Base-by-base conservation (phyloP, 2,888 invertebrate species). In the Mythimna loreyi region DNA sequence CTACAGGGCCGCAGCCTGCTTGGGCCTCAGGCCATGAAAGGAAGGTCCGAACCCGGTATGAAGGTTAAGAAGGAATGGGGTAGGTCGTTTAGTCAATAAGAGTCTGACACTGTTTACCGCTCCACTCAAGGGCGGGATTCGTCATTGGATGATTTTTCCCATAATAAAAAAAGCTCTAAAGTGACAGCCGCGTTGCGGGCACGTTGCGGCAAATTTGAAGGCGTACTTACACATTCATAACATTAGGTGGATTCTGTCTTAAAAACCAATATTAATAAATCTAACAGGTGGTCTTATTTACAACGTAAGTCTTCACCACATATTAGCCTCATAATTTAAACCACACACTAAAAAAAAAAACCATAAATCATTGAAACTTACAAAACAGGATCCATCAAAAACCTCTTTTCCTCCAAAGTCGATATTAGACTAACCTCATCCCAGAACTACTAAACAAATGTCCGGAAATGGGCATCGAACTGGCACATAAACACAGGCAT, bases 401-500 rank as follows among this genome's bases (percentile, higher is more conserved):
- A 57, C 56, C 43, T 52, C 56, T 28, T 47, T n/a, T n/a, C 19
- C 23, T 57, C 62, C 19, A 36, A 66, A 63, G 40, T 25, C 49
- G 45, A 43, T 40, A 59, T 65, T 47, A 62, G 63, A 66, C 53
- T 50, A 45, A 71, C 82, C 84, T 68, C 82, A 75, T 81, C 66
- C 71, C 64, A 49, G 30, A 25, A 45, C 45, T 30, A 8, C 45
- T 70, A 82, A 82, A 82, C 75, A 75, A 70, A 68, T 47, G 58
- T 75, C 58, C 66, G 74, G 67, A 80, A 76, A 71, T 67, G 80
- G 72, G 62, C 47, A 67, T 83, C 77, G 78, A 72, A 80, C 78
- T 60, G 57, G 40, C 36, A 21, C 47, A 77, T 72, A 65, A 67
- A 65, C 72, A 78, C 62, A 21, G 53, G 50, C 64, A 77, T 68